Evolutionary conservation across 2,888 invertebrate species (phyloP), one percentile per base, ranked within the genome.

Genomic region (Acrobasis consociella): DNA sequence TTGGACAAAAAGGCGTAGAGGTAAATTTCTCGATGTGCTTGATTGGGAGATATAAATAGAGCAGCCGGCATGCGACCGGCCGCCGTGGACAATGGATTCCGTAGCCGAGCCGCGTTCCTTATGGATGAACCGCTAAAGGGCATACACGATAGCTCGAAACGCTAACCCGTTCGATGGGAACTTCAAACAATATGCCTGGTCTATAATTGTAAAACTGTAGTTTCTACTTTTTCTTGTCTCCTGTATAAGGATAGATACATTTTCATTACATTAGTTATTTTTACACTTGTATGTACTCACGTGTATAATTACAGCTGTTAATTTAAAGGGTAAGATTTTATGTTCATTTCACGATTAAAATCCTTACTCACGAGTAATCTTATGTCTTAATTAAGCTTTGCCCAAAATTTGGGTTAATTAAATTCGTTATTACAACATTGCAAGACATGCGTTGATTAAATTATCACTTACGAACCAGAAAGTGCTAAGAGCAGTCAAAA

Each of bases 1-100:
- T 62, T 67, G 64, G 61, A 62, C 73, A 71, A 80, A 78, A 75
- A 73, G 73, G 73, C 71, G 64, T 69, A 74, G 74, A 79, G 76
- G 75, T 80, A 81, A 80, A 81, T 80, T 80, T 76, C 72, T 72
- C 72, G 77, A 80, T 80, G 82, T 78, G 71, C 80, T 81, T 80
- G 86, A 85, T 86, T 82, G 82, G 78, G 76, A 73, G 66, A 72
- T 90, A 91, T 89, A 85, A 88, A 91, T 91, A 91, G 91, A 75
- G 70, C 68, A 72, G 69, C 73, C 77, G 84, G 85, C 82, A 83
- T 85, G 78, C 80, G 68, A 77, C 76, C 72, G 76, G 69, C 72
- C 79, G 75, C 73, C 82, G 81, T 85, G 89, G 89, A 90, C 91
- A 89, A 89, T 89, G 86, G 88, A 89, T 87, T 87, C 88, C 86